phyloP scores from a whole-genome alignment of 2,888 invertebrate species.

The Zhengitettix transpicula region DNA sequence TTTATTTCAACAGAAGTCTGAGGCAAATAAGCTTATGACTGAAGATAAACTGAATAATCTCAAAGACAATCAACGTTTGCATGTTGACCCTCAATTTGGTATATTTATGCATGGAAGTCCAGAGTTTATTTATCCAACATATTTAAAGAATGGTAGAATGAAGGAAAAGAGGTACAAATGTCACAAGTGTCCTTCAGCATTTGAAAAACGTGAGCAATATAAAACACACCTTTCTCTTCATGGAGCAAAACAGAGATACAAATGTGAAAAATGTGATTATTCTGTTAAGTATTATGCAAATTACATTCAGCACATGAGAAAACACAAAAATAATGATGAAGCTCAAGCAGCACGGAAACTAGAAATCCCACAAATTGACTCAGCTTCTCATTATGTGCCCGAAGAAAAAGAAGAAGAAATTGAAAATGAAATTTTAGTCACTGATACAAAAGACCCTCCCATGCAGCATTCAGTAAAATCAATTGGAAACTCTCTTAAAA shows the following conservation, averaged over 20 bases:
- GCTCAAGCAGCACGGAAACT: slow-evolving; percentile 37
- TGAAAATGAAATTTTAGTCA: slow-evolving; percentile 5
- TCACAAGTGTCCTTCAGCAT: slow-evolving; percentile 73
- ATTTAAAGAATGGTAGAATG: slow-evolving; percentile 52
- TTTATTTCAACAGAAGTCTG: slow-evolving; percentile 43
- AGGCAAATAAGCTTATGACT: slow-evolving; percentile 23
- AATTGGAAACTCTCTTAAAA: slow-evolving; percentile 12
- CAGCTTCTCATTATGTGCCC: neutral
- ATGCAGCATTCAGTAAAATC: slow-evolving; percentile 7
- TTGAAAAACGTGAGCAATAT: slow-evolving; percentile 71
- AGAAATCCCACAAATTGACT: neutral
- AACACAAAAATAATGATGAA: slow-evolving; percentile 56
- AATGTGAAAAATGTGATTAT: slow-evolving; percentile 72
- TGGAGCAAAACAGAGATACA: slow-evolving; percentile 67
- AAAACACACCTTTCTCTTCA: slow-evolving; percentile 67
- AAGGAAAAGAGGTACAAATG: slow-evolving; percentile 69
- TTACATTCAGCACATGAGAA: slow-evolving; percentile 63
- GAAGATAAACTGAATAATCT: neutral
- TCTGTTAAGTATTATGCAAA: slow-evolving; percentile 76
- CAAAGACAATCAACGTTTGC: slow-evolving; percentile 18
- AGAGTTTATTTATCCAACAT: slow-evolving; percentile 58
- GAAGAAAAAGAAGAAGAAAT: slow-evolving; percentile 9
- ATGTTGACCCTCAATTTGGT: slow-evolving; percentile 49
- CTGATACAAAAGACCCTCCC: neutral
- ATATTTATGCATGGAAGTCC: slow-evolving; percentile 57